Evolutionary conservation across 2,888 invertebrate genomes (phyloP), one percentile per base, ranked within the genome.

Genomic region (Euplagia quadripunctaria): DNA sequence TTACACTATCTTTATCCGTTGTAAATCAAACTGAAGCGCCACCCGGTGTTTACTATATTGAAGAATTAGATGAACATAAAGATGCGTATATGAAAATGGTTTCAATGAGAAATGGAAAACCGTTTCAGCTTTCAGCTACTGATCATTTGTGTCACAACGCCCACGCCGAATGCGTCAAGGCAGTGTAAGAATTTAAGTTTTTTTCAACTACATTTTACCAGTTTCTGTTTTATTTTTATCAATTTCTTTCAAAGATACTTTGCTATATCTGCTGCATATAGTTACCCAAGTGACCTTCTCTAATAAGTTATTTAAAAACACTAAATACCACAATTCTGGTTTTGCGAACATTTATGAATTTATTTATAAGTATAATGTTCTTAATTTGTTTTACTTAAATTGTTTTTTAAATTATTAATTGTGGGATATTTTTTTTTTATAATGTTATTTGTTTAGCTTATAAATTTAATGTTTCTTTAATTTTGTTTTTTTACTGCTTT

Each of bases 91-190:
- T 64, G 41, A 70, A 64, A 41, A 14, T 70, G 31, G 61, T 31
- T 12, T 58, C 17, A 16, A 69, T 49, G 69, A 61, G 17, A 41
- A 69, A 49, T 12, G 46, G 46, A 9, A 58, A 58, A 43, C 20
- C 16, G 7, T 17, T 8, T 31, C 14, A 61, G 17, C 46, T 69
- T 9, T 16, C 69, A 9, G 20, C 69, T 4, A 46, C 61, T 11
- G 69, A 69, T 5, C 61, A 69, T 31, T 1, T 69, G 20, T 69
- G 69, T 12, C 46, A 69, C 61, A 61, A 69, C 41, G 69, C 69
- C 16, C 61, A 61, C 17, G n/a, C 7, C 14, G 61, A 69, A 14
- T 69, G 69, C 55, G 61, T 69, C 16, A 8, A 6, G 6, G 61
- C 20, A 11, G 11, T 69, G 69, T 69, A 69, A 16, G 58, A 49